Evolutionary conservation across 2,888 invertebrate species (phyloP), one percentile per base, ranked within the genome.

Genomic region (Eilema griseolum): DNA sequence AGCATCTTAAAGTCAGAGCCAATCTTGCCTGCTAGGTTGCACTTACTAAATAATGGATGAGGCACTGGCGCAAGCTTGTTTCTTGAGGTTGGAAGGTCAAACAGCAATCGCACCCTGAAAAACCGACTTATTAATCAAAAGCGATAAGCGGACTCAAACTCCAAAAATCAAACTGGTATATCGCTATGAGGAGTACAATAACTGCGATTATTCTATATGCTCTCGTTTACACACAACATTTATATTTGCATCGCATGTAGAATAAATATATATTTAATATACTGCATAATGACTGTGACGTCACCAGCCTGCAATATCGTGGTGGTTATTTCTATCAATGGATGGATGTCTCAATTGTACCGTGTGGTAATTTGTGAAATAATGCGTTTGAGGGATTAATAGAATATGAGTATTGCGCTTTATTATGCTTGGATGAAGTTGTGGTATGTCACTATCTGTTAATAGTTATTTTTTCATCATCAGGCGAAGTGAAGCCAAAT

Each of bases 221-320:
- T 46, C 46, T 20, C 46, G 7, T 20, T 46, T 46, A 7, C 20
- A 46, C 46, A 46, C 4, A 16, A 16, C 41, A 41, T 20, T 20
- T 5, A 23, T 24, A 26, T 26, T 26, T 26, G 41, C 41, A 26
- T 46, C 16, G 46, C 63, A 14, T 52, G 28, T 14, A 52, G 23
- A 52, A 28, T 26, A 28, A 61, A n/a, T 33, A 16, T 28, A 28
- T 52, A 26, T 64, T 64, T 64, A 46, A 37, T 37, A 33, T 46
- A 14, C 64, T 64, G 64, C 52, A 46, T 61, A 67, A 67, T 67
- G 60, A 23, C 46, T 52, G 41, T 61, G 59, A 66, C 41, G 16
- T 3, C 46, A 61, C 5, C 28, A 46, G 46, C 41, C 16, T 46
- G 46, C 8, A 46, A 31, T 41, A 28, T 61, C 60, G 14, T 52